Base-by-base conservation (phyloP, 2,113 vertebrate species). In the Saimiri boliviensis region DNA sequence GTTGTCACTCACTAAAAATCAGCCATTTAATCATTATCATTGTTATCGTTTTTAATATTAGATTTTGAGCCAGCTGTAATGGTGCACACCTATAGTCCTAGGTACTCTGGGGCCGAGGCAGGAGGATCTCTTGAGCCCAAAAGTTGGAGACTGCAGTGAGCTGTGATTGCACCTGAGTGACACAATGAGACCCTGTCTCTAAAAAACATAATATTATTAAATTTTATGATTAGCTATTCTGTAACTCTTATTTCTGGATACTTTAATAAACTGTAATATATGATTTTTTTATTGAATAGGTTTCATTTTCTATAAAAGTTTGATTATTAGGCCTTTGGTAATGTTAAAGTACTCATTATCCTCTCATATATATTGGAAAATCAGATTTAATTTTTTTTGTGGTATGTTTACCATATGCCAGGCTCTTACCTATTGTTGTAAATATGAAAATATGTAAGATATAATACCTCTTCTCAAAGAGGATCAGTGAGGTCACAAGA, bases 221-320 rank as follows among this genome's bases (percentile, higher is more conserved):
- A 63, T 32, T 63, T 84, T 94, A 27, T 93, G 66, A 21, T 20
- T 88, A 40, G 10, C n/a, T 85, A 0, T 86, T 93, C 20, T 91
- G 13, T 21, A 70, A 1, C 85, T 87, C 32, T 84, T 74, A 92
- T 58, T 91, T 96, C n/a, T 76, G 21, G 23, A 81, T 6, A 42
- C 16, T 76, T 91, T 6, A 63, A 16, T 60, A 86, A 93, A 81
- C 2, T 74, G 32, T 73, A 42, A 27, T 84, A 3, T 45, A 5
- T 47, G 20, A 73, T 47, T 86, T 88, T 42, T 19, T 74, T 85
- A 35, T 82, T 88, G 54, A 89, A 71, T 88, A 21, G 42, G 20
- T 86, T 66, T 89, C 86, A 8, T 79, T 92, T 97, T 80, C 35
- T 94, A 4, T 97, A 52, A 86, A 93, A 95, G 45, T 84, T 66